Conservation (phyloP, 2,888 invertebrate genomes). For the Caenorhabditis angaria region DNA sequence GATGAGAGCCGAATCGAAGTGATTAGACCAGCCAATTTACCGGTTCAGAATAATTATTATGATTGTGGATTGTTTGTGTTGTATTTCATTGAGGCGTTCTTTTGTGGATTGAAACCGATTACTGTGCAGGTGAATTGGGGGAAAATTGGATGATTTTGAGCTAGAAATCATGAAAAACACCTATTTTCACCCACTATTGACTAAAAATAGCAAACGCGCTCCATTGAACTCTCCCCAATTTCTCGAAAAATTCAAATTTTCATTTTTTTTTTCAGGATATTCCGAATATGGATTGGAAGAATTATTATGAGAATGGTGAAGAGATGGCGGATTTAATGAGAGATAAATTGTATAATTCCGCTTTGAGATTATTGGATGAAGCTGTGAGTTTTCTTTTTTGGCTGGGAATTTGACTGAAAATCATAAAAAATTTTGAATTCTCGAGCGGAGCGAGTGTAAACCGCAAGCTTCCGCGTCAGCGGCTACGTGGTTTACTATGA, state of each 20-base stretch:
- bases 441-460: no score
- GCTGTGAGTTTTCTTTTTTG: neutral
- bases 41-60: slow-evolving; percentile 95
- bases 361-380: neutral
- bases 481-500: no score
- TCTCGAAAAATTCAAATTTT: neutral
- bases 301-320: slow-evolving; percentile 14
- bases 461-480: no score
- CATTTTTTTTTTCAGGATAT: slow-evolving; percentile 24
- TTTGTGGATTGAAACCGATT: slow-evolving; percentile 20
- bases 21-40: slow-evolving; percentile 73
- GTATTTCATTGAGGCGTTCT: slow-evolving; percentile 93
- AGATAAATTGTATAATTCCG: slow-evolving; percentile 26
- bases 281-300: slow-evolving; percentile 28
- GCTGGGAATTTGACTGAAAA: neutral
- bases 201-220: no score
- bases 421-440: neutral
- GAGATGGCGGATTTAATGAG: slow-evolving; percentile 31
- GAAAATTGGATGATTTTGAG: neutral
- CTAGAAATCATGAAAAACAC: neutral
- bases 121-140: slow-evolving; percentile 14
- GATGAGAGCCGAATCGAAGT: slow-evolving; percentile 15
- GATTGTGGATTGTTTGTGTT: slow-evolving; percentile 95
- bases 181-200: neutral
- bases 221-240: no score